phyloP scores from a whole-genome alignment of 37 sponge, comb jelly and placozoan genomes.

The Lycopodina hypogea region DNA sequence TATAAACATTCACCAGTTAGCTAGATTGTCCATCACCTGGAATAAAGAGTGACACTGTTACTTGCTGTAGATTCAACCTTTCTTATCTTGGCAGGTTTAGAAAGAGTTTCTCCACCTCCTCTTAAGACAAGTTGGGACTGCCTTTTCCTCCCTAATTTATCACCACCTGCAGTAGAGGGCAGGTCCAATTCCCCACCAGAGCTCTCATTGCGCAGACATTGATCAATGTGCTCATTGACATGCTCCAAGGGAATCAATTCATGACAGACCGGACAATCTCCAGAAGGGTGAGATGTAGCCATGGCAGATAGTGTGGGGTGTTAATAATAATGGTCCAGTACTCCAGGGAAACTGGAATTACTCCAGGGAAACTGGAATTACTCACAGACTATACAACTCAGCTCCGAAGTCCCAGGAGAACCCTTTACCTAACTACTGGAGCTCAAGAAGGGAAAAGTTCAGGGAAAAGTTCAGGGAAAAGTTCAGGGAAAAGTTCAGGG shows the following conservation, averaged over 20 bases:
- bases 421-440: too few relatives aligned
- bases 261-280: conserved; percentile 28
- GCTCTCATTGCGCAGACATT: conserved; percentile 6
- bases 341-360: too few relatives aligned
- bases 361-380: too few relatives aligned
- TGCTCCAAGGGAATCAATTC: conserved; percentile 3
- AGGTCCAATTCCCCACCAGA: neutral
- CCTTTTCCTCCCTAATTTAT: neutral
- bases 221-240: conserved; percentile 39
- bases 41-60: too few relatives aligned
- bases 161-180: neutral
- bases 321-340: too few relatives aligned
- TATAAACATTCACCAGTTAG: too few relatives aligned
- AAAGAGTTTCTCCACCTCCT: neutral
- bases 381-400: too few relatives aligned
- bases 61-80: neutral
- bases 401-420: too few relatives aligned
- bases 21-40: too few relatives aligned
- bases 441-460: too few relatives aligned
- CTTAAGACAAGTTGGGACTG: conserved; percentile 12
- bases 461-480: too few relatives aligned
- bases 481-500: too few relatives aligned
- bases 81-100: conserved; percentile 7
- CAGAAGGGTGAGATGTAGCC: neutral
- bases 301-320: neutral